These are phyloP conservation scores for Crematogaster levior DNA, from an alignment of 2,888 invertebrate species.

Conservation along the genomic window DNA sequence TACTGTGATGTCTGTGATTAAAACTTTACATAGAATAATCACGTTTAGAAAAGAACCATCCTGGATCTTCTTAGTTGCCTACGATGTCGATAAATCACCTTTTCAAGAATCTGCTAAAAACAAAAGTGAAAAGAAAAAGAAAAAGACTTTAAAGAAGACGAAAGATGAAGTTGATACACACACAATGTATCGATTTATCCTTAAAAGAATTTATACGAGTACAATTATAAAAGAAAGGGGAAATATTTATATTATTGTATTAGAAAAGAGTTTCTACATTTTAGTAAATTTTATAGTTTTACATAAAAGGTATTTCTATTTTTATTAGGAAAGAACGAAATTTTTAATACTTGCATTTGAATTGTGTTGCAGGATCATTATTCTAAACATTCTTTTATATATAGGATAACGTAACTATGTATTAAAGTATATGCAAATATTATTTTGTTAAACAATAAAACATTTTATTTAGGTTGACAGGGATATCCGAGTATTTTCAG, in stretches of 20 bases:
- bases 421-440: not conserved
- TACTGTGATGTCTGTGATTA: not conserved
- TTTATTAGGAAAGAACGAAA: not conserved
- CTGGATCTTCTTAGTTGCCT: conserved; percentile 60
- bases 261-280: not conserved
- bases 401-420: not conserved
- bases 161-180: conserved; percentile 78
- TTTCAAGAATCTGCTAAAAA: conserved; percentile 64
- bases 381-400: not conserved
- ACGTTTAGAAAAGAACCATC: conserved; percentile 51
- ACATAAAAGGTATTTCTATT: conserved; percentile 4
- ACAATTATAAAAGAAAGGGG: not conserved
- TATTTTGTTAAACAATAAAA: not conserved
- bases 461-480: not conserved
- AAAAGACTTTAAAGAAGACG: conserved; percentile 81
- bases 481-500: not conserved
- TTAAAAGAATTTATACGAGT: not conserved
- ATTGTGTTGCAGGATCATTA: not conserved
- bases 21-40: not conserved
- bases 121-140: conserved; percentile 82
- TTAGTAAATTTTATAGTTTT: not conserved
- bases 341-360: not conserved
- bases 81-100: conserved; percentile 67
- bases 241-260: not conserved
- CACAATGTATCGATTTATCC: conserved; percentile 77